Percentiles rank a stretch among this genome's conserved stretches.
Evolutionary conservation across 2,888 invertebrate genomes (phyloP).

Genomic region (Caenorhabditis afra): DNA sequence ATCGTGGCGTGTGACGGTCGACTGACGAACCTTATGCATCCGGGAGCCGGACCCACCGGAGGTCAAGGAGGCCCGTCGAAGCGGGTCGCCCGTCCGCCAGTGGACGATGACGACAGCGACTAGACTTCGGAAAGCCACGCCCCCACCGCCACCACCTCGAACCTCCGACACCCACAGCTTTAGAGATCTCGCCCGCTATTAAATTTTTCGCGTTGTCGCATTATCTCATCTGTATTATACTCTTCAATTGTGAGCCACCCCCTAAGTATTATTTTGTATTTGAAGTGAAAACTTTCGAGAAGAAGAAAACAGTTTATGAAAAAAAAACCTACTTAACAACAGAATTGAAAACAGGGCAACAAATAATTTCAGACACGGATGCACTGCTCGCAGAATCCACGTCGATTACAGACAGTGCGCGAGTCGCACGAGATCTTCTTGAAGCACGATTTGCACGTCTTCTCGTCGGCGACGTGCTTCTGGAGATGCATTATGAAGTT

Average conservation of each 20-base stretch:
- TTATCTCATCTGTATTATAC: not conserved
- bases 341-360: not conserved
- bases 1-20: conserved; percentile 96
- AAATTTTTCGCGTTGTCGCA: conserved; percentile 30
- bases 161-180: too few relatives aligned
- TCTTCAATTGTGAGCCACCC: too few relatives aligned
- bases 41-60: not conserved
- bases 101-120: conserved; percentile 41
- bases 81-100: conserved; percentile 21
- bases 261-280: too few relatives aligned
- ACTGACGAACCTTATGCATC: conserved; percentile 45
- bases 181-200: conserved; percentile 6
- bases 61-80: conserved; percentile 51
- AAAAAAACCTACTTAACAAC: too few relatives aligned
- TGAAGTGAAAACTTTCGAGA: too few relatives aligned
- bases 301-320: not conserved
- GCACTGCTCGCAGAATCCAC: conserved; percentile 36
- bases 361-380: not conserved
- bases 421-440: conserved; percentile 87
- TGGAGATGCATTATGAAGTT: conserved; percentile 57
- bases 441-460: conserved; percentile 83
- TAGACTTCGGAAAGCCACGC: not conserved
- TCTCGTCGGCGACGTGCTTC: conserved; percentile 46
- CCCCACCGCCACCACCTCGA: not conserved
- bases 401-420: conserved; percentile 17